Evolutionary conservation across 1,140 invertebrate genomes (phyloP).

Genomic region (Nephotettix cincticeps): DNA sequence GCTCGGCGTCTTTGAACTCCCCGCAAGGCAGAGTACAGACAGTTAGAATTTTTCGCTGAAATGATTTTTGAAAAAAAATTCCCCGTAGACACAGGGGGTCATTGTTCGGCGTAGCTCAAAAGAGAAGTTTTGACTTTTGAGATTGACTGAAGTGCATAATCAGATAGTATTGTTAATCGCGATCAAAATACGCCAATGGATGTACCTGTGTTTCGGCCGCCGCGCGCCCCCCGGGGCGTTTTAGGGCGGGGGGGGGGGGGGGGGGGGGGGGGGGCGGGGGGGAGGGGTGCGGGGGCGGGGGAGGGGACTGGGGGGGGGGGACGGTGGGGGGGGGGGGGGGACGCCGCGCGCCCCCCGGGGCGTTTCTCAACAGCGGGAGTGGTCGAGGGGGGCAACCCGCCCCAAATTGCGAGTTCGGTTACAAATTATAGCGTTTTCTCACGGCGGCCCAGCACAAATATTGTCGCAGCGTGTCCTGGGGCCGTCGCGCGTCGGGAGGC

Average conservation of each 20-base stretch:
- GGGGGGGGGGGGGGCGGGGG: no score
- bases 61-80: not conserved
- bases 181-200: constrained; percentile 22
- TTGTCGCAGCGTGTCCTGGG: not conserved
- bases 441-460: not conserved
- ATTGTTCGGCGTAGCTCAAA: not conserved
- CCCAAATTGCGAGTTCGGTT: constrained; percentile 22
- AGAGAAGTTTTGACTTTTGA: constrained; percentile 19
- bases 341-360: not conserved
- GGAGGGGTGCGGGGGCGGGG: not conserved
- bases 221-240: not conserved
- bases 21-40: not conserved
- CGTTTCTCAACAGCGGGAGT: constrained; percentile 6
- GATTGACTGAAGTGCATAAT: constrained; percentile 23
- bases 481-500: constrained; percentile 2
- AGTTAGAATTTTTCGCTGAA: constrained; percentile 3
- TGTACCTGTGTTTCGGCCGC: constrained; percentile 1
- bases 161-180: constrained; percentile 20
- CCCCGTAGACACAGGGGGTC: not conserved
- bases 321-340: no score
- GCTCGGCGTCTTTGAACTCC: constrained; percentile 1
- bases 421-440: constrained; percentile 16
- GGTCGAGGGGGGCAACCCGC: not conserved
- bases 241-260: not conserved
- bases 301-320: no score